These are phyloP conservation scores for Diloba caeruleocephala DNA, from an alignment of 2,888 invertebrate genomes.

Conservation along the genomic window DNA sequence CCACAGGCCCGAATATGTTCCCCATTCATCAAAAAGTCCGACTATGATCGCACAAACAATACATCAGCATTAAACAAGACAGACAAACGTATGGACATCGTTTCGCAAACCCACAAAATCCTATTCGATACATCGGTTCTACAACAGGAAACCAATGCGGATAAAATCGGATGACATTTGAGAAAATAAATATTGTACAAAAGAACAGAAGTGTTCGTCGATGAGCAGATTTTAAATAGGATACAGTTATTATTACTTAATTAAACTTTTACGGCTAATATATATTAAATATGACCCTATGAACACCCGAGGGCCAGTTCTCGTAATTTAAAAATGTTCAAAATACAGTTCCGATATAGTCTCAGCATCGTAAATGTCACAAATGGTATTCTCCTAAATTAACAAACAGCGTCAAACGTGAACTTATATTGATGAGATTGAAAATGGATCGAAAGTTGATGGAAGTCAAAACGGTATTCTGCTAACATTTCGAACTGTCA, in stretches of 20 bases:
- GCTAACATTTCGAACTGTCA: no score
- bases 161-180: constrained; percentile 27
- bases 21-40: constrained; percentile 37
- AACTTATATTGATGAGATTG: no score
- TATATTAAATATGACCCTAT: no score
- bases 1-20: constrained; percentile 9
- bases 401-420: no score
- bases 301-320: no score
- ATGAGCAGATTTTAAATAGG: not conserved
- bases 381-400: no score
- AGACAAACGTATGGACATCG: constrained; percentile 33
- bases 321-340: no score
- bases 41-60: constrained; percentile 33
- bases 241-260: not conserved
- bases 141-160: constrained; percentile 25
- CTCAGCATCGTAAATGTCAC: no score
- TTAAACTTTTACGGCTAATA: no score
- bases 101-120: constrained; percentile 38
- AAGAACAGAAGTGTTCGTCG: not conserved
- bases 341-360: no score
- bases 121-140: constrained; percentile 33
- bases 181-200: constrained; percentile 12
- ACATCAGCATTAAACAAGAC: constrained; percentile 45
- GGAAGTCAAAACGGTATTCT: no score
- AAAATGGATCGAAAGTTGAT: no score